A percentile compares a stretch with the other conserved stretches of the same genome.
Conservation (phyloP, 2,888 invertebrate genomes). For the Palloptera scutellata region DNA sequence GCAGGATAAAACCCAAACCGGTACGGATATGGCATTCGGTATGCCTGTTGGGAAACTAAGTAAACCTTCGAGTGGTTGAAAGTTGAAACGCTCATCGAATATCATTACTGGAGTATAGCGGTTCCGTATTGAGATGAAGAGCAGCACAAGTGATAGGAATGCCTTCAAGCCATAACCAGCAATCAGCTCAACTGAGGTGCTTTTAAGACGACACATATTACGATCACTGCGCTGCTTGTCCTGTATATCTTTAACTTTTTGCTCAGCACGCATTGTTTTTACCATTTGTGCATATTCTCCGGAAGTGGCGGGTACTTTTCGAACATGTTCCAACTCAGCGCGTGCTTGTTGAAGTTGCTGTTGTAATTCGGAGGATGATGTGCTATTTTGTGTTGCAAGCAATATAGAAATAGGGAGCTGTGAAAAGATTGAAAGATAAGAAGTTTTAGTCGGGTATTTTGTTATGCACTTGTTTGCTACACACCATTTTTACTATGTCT, state of each 20-base stretch:
- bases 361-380: conserved; percentile 31
- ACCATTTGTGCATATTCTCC: conserved; percentile 53
- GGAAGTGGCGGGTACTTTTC: conserved; percentile 40
- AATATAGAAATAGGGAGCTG: conserved; percentile 38
- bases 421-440: not conserved
- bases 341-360: conserved; percentile 45
- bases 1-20: conserved; percentile 67
- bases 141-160: conserved; percentile 57
- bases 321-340: conserved; percentile 45
- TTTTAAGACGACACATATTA: conserved; percentile 44
- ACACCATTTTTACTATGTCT: conserved; percentile 48
- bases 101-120: conserved; percentile 65
- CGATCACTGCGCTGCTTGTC: conserved; percentile 42
- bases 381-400: not conserved
- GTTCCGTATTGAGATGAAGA: conserved; percentile 63
- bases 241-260: conserved; percentile 44
- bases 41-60: conserved; percentile 66
- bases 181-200: conserved; percentile 49
- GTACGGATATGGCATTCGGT: conserved; percentile 66
- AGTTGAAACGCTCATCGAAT: conserved; percentile 62
- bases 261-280: conserved; percentile 55
- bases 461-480: conserved; percentile 12
- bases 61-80: conserved; percentile 65
- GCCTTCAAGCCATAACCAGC: conserved; percentile 61
- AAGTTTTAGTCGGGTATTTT: not conserved